phyloP scores from a whole-genome alignment of 2,888 invertebrate species.

The Cartodere bifasciata region DNA sequence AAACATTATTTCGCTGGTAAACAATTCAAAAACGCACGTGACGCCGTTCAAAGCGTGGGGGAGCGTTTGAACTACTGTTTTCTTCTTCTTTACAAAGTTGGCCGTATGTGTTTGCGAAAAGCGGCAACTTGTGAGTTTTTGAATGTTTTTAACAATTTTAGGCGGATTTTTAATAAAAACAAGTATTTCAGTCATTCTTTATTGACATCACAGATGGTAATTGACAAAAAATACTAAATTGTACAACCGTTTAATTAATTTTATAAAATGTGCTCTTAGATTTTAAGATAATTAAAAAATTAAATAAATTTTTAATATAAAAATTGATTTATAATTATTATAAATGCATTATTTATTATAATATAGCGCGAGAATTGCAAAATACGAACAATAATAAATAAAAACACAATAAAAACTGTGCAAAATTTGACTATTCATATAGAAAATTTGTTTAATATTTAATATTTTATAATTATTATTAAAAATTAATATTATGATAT shows the following conservation, averaged over 20 bases:
- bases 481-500: too few species aligned
- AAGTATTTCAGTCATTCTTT: constrained; percentile 17
- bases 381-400: neutral
- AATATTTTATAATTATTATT: too few species aligned
- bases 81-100: too few species aligned
- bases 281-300: constrained; percentile 11
- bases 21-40: too few species aligned
- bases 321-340: constrained; percentile 6
- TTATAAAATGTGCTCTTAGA: constrained; percentile 19
- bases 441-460: too few species aligned
- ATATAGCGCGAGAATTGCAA: constrained; percentile 2
- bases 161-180: neutral
- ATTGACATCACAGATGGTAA: constrained; percentile 35
- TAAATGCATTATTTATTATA: constrained; percentile 4
- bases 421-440: too few species aligned
- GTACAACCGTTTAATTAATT: constrained; percentile 24
- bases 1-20: too few species aligned
- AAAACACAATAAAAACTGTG: neutral
- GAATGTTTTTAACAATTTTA: too few species aligned
- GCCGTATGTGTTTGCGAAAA: too few species aligned
- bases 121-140: too few species aligned
- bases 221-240: constrained; percentile 33
- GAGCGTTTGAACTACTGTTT: too few species aligned
- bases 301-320: constrained; percentile 16
- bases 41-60: too few species aligned